Evolutionary conservation across 1,140 invertebrate genomes (phyloP).

Genomic region (Lepidurus arcticus): DNA sequence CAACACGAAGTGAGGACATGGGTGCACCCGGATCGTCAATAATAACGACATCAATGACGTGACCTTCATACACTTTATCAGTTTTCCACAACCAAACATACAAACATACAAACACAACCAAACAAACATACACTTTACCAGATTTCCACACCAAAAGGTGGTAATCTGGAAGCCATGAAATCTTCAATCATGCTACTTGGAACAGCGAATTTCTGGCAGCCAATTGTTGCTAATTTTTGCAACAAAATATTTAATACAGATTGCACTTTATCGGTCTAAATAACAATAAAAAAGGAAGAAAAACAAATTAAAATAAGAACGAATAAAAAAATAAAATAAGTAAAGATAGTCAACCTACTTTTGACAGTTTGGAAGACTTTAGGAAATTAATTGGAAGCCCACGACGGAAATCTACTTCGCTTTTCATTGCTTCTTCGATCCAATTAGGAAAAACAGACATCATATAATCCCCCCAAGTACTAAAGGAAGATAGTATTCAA

Average conservation of each 20-base stretch:
- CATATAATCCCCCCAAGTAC: conserved; percentile 40
- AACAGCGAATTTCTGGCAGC: conserved; percentile 32
- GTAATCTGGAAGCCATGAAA: conserved; percentile 33
- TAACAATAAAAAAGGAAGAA: neutral
- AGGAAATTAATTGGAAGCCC: conserved; percentile 44
- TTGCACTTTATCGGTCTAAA: conserved; percentile 34
- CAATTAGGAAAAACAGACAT: conserved; percentile 43
- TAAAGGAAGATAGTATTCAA: neutral
- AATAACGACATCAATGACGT: too few species aligned
- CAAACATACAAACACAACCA: too few species aligned
- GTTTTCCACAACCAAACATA: too few species aligned
- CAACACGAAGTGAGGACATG: too few species aligned
- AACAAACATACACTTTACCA: too few species aligned
- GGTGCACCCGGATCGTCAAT: too few species aligned
- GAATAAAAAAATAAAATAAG: neutral
- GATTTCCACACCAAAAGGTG: conserved; percentile 33
- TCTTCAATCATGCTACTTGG: conserved; percentile 33
- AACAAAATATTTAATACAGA: conserved; percentile 30
- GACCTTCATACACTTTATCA: too few species aligned
- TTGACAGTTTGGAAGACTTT: conserved; percentile 32
- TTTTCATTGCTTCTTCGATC: conserved; percentile 46
- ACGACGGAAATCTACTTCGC: conserved; percentile 49
- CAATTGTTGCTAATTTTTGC: conserved; percentile 25
- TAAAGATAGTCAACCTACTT: neutral
- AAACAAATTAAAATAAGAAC: neutral